Evolutionary conservation across 2,888 invertebrate species (phyloP).

Genomic region (Ophion slaviceki): DNA sequence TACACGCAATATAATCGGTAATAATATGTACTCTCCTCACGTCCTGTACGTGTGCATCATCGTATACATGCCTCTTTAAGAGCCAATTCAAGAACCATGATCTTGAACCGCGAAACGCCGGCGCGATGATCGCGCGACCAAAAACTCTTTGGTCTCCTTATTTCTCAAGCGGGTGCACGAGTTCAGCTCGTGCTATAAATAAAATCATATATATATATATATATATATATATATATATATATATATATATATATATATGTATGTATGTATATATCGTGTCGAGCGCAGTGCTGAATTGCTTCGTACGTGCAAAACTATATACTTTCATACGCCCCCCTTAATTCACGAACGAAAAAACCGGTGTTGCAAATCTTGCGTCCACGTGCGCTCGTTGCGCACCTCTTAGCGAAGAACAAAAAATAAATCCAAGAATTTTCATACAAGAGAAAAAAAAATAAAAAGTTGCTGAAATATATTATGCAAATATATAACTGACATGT

Average conservation of each 20-base stretch:
- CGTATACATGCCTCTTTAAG: background rate
- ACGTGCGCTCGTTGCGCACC: background rate
- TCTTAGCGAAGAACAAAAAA: slow-evolving; percentile 11
- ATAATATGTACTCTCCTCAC: slow-evolving; percentile 34
- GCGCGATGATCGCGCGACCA: background rate
- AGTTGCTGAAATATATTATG: no score
- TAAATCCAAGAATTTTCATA: background rate
- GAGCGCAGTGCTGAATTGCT: slow-evolving; percentile 13
- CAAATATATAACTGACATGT: no score
- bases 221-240: background rate
- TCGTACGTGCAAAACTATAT: slow-evolving; percentile 30
- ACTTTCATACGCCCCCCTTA: slow-evolving; percentile 36
- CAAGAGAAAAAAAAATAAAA: background rate
- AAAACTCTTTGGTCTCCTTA: slow-evolving; percentile 17
- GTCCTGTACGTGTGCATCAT: slow-evolving; percentile 28
- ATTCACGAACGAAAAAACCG: slow-evolving; percentile 45
- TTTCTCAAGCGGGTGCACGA: slow-evolving; percentile 24
- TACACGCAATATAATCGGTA: slow-evolving; percentile 22
- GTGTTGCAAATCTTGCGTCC: slow-evolving; percentile 31
- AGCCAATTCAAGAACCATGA: slow-evolving; percentile 15
- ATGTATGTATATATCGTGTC: background rate
- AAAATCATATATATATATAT: slow-evolving; percentile 17
- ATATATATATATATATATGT: no score
- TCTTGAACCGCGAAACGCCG: slow-evolving; percentile 28
- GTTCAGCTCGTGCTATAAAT: slow-evolving; percentile 57